phyloP scores from a whole-genome alignment of 2,113 vertebrate species.

The Myrmecophaga tridactyla region DNA sequence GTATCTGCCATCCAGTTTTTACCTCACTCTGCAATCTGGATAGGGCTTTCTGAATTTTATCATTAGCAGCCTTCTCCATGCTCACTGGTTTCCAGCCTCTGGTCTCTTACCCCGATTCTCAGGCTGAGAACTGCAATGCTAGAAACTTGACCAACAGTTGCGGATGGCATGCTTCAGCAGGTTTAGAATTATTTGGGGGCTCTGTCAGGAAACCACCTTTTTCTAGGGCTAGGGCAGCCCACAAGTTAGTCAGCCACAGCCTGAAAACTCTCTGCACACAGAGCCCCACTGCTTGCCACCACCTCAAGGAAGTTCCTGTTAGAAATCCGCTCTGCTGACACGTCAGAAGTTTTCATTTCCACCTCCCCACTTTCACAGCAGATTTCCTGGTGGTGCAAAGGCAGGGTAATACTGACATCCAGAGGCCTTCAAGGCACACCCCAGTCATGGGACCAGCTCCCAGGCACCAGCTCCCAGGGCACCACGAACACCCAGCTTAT shows the following conservation, averaged over 20 bases:
- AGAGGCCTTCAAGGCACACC: constrained; percentile 32
- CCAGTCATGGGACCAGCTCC: not conserved
- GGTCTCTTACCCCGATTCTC: not conserved
- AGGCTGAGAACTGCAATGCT: not conserved
- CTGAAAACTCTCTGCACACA: not conserved
- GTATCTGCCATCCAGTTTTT: not conserved
- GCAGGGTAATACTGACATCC: constrained; percentile 62
- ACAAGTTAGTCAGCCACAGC: not conserved
- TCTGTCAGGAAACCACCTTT: not conserved
- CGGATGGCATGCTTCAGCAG: not conserved
- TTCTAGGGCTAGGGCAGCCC: not conserved
- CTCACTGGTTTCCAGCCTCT: not conserved
- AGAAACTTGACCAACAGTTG: not conserved
- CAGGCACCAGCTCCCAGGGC: not conserved
- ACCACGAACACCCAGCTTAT: not conserved
- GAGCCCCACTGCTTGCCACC: not conserved
- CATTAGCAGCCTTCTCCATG: not conserved
- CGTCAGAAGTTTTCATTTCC: constrained; percentile 11
- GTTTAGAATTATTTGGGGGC: not conserved
- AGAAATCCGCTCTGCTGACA: not conserved
- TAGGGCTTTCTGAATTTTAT: not conserved
- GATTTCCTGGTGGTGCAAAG: not conserved
- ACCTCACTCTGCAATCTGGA: not conserved
- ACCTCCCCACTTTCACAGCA: not conserved
- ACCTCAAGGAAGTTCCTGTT: not conserved